phyloP scores from a whole-genome alignment of 2,888 invertebrate species.

The Limnephilus auricula region DNA sequence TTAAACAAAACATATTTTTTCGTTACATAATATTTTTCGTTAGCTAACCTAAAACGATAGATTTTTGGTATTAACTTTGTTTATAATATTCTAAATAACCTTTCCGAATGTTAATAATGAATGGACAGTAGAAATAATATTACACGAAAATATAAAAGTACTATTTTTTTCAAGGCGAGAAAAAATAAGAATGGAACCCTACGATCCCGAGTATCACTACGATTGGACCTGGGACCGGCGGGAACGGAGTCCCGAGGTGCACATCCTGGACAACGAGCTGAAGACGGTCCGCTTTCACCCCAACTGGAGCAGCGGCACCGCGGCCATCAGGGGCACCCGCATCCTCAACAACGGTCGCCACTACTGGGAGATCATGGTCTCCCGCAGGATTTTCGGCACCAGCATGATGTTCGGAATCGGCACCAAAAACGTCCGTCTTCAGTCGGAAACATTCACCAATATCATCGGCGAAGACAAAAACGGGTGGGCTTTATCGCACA shows the following conservation, averaged over 20 bases:
- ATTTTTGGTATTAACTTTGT: too few relatives aligned
- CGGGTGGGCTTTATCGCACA: slow-evolving; percentile 86
- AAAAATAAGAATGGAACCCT: slow-evolving; percentile 67
- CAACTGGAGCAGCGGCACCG: slow-evolving; percentile 86
- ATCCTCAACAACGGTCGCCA: slow-evolving; percentile 81
- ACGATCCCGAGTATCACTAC: slow-evolving; percentile 78
- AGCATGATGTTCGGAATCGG: slow-evolving; percentile 87
- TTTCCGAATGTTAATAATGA: background rate
- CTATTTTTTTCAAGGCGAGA: background rate
- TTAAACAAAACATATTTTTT: too few relatives aligned
- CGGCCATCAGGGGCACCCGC: slow-evolving; percentile 82
- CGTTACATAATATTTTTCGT: too few relatives aligned
- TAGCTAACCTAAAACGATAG: too few relatives aligned
- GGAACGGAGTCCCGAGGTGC: slow-evolving; percentile 77
- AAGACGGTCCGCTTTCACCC: slow-evolving; percentile 85
- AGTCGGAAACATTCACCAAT: slow-evolving; percentile 83
- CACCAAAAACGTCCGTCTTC: slow-evolving; percentile 78
- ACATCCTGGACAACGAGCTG: slow-evolving; percentile 77
- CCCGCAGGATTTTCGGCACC: slow-evolving; percentile 84
- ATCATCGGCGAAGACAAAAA: slow-evolving; percentile 84
- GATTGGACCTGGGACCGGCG: slow-evolving; percentile 83
- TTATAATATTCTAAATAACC: background rate
- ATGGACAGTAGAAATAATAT: background rate
- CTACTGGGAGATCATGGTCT: slow-evolving; percentile 83
- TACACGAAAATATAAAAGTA: background rate